Conservation (phyloP, 2,888 invertebrate species). For the Metallyticus violacea region DNA sequence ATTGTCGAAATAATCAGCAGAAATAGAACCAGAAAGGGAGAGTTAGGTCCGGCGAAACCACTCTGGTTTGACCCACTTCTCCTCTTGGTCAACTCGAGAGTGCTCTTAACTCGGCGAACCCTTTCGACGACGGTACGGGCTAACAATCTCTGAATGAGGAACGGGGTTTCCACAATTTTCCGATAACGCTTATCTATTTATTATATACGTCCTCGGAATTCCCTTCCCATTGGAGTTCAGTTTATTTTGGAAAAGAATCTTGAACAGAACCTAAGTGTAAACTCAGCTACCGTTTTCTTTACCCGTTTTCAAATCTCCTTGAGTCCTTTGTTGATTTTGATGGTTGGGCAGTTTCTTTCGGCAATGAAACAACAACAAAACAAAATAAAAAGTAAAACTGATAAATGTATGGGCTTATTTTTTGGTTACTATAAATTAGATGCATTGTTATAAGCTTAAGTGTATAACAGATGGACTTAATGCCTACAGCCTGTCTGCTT, state of each 20-base stretch:
- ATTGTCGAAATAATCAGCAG: conserved; percentile 2
- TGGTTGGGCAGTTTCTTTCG: neutral
- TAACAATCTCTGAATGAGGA: neutral
- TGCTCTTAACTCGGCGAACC: neutral
- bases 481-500: too few species aligned
- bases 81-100: neutral
- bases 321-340: neutral
- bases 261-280: neutral
- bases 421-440: too few species aligned
- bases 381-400: too few species aligned
- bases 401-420: too few species aligned
- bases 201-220: neutral
- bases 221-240: neutral
- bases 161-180: neutral
- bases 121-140: too few species aligned
- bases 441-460: too few species aligned
- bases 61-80: neutral
- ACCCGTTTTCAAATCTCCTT: neutral
- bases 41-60: neutral
- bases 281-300: neutral
- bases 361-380: neutral
- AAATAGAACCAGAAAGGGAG: neutral
- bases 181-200: neutral
- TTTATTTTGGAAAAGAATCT: neutral
- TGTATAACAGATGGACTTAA: too few species aligned